Conservation (phyloP, 2,888 invertebrate genomes). For the Microdon myrmicae region DNA sequence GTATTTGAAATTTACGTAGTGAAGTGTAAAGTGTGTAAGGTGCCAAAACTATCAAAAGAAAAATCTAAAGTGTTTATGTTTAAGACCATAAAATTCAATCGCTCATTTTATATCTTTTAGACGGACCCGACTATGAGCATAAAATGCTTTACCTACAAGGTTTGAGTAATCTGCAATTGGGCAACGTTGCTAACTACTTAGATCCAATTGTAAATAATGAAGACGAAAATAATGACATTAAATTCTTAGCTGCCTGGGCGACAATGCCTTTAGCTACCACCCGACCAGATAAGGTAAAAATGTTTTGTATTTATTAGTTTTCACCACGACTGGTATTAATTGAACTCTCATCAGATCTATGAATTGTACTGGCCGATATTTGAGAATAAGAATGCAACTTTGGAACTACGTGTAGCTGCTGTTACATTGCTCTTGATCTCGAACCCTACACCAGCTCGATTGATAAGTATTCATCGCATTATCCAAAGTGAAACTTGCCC, state of each 20-base stretch:
- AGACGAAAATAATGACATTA: slow-evolving; percentile 64
- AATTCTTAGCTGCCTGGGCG: slow-evolving; percentile 77
- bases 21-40: no score
- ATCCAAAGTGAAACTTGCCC: slow-evolving; percentile 72
- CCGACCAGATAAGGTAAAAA: slow-evolving; percentile 68
- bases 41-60: no score
- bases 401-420: slow-evolving; percentile 76
- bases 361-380: slow-evolving; percentile 77
- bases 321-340: not conserved
- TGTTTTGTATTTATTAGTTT: not conserved
- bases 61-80: no score
- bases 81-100: no score
- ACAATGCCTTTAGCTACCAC: slow-evolving; percentile 69
- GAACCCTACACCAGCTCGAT: slow-evolving; percentile 73
- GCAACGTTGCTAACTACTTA: slow-evolving; percentile 69
- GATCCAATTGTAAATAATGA: slow-evolving; percentile 72
- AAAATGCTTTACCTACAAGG: slow-evolving; percentile 79
- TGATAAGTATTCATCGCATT: slow-evolving; percentile 76
- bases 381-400: slow-evolving; percentile 73
- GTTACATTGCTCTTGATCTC: slow-evolving; percentile 74
- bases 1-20: no score
- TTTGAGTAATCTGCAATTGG: slow-evolving; percentile 73
- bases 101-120: slow-evolving; percentile 65
- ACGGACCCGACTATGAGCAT: slow-evolving; percentile 74
- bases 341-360: slow-evolving; percentile 68